Evolutionary conservation across 2,888 invertebrate species (phyloP).

Genomic region (Glaucopsyche alexis): DNA sequence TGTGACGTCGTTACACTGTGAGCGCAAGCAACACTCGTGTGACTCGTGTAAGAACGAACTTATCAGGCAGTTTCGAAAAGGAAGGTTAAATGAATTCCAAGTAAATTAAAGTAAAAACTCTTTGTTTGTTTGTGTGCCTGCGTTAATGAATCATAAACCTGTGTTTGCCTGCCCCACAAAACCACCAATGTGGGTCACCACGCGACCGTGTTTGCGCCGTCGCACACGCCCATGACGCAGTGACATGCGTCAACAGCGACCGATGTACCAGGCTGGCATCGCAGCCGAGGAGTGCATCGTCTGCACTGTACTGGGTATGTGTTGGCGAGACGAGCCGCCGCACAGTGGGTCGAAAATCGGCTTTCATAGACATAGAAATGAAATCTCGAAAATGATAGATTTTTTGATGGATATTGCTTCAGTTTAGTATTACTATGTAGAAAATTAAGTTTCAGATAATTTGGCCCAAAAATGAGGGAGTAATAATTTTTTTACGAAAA

Average conservation of each 20-base stretch:
- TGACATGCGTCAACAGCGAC: conserved; percentile 42
- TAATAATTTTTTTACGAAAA: too few relatives aligned
- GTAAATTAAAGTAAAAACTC: conserved; percentile 15
- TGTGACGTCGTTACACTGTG: not conserved
- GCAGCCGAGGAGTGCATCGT: conserved; percentile 51
- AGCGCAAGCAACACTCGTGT: not conserved
- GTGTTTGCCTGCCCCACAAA: conserved; percentile 17
- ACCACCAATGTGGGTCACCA: conserved; percentile 37
- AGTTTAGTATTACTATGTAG: too few relatives aligned
- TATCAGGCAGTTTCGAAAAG: not conserved
- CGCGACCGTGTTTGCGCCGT: conserved; percentile 37
- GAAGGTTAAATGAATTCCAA: not conserved
- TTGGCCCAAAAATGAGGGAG: too few relatives aligned
- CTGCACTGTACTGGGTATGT: conserved; percentile 23
- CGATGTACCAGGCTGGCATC: conserved; percentile 47
- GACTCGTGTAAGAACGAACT: not conserved
- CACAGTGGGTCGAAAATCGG: not conserved
- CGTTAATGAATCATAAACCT: conserved; percentile 33
- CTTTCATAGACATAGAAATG: too few relatives aligned
- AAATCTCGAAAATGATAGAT: too few relatives aligned
- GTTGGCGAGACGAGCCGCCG: not conserved
- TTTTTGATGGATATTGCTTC: too few relatives aligned
- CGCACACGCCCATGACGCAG: conserved; percentile 71
- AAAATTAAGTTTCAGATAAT: too few relatives aligned
- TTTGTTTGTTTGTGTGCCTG: conserved; percentile 29